phyloP scores from a whole-genome alignment of 2,113 vertebrate genomes.

The Lichenostomus cassidix region DNA sequence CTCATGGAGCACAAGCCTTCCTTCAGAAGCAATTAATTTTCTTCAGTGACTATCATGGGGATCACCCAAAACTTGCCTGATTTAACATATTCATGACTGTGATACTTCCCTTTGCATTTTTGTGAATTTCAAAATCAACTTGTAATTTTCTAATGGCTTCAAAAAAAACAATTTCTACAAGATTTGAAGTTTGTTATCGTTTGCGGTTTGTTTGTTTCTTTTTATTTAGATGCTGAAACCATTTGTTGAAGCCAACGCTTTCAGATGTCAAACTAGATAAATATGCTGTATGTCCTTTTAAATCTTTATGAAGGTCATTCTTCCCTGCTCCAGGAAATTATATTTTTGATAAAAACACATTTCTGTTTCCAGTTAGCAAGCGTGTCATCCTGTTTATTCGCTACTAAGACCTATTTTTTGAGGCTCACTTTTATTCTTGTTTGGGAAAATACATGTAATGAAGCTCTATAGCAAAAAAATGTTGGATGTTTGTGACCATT shows the following conservation, averaged over 20 bases:
- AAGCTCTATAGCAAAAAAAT: neutral
- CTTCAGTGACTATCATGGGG: neutral
- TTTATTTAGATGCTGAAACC: neutral
- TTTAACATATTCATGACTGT: neutral
- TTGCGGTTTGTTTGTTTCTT: neutral
- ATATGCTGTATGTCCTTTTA: neutral
- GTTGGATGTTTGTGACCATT: neutral
- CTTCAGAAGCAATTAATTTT: conserved; percentile 36
- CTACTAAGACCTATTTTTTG: neutral
- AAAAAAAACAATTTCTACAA: neutral
- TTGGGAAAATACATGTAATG: neutral
- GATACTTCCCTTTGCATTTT: neutral
- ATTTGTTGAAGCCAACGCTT: neutral
- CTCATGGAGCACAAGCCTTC: neutral
- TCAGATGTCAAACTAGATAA: neutral
- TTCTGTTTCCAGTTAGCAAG: neutral
- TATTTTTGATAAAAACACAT: neutral
- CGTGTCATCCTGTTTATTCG: neutral
- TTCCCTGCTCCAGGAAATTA: neutral
- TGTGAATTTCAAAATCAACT: neutral
- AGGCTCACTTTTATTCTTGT: neutral
- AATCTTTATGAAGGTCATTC: neutral
- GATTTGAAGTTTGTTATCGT: neutral
- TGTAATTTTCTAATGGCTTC: neutral
- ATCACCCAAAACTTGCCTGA: neutral